A percentile compares a stretch with the other conserved stretches of the same genome.
Evolutionary conservation across 2,113 vertebrate species (phyloP).

Genomic region (Ibidorhyncha struthersii): DNA sequence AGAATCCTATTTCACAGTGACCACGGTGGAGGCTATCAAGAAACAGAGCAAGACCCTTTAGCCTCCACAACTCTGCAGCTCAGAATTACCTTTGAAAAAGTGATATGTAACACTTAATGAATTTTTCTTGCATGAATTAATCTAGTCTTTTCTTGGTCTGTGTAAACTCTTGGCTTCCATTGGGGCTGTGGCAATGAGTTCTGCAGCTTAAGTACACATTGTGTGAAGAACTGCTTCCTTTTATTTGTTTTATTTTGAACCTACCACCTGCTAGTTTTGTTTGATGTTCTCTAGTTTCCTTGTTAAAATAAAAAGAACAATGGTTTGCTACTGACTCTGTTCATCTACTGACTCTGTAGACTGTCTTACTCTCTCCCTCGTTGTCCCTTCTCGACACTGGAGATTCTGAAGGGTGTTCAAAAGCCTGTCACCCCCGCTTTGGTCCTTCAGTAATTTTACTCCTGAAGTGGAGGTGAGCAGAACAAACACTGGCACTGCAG

Average conservation of each 20-base stretch:
- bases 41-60: not conserved
- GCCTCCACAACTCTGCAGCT: not conserved
- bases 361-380: not conserved
- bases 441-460: not conserved
- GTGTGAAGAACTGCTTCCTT: slow-evolving; percentile 63
- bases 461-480: not conserved
- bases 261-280: slow-evolving; percentile 66
- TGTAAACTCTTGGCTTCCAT: slow-evolving; percentile 39
- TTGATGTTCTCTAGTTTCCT: slow-evolving; percentile 68
- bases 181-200: slow-evolving; percentile 22
- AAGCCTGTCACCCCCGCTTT: not conserved
- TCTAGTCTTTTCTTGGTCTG: slow-evolving; percentile 17
- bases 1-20: not conserved
- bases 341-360: not conserved
- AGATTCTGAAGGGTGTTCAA: not conserved
- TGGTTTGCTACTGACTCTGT: slow-evolving; percentile 11
- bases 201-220: slow-evolving; percentile 55
- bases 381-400: not conserved
- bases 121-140: slow-evolving; percentile 46
- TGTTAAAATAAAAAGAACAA: slow-evolving; percentile 36
- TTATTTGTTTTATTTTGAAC: slow-evolving; percentile 69
- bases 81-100: not conserved
- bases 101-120: slow-evolving; percentile 2
- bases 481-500: not conserved
- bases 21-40: not conserved